Conservation (phyloP, 2,113 vertebrate genomes). For the Sapajus apella region DNA sequence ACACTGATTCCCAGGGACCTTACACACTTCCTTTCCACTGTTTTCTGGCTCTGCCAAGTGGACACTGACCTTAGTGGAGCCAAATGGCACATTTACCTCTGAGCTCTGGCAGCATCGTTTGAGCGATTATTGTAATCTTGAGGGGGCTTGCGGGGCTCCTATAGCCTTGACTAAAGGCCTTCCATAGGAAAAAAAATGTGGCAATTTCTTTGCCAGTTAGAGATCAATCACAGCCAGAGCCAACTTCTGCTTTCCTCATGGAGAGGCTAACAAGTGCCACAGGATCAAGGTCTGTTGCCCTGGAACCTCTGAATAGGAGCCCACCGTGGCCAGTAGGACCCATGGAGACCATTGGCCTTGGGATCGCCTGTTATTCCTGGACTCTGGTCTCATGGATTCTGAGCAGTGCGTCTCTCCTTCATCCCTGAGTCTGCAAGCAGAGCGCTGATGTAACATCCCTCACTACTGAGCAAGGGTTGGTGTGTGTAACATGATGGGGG, state of each 20-base stretch:
- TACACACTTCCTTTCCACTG: not conserved
- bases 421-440: not conserved
- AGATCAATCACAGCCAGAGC: not conserved
- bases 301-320: not conserved
- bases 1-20: not conserved
- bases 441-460: not conserved
- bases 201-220: not conserved
- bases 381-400: not conserved
- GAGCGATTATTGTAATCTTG: not conserved
- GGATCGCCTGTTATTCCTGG: not conserved
- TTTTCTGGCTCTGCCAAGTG: not conserved
- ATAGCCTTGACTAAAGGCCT: not conserved
- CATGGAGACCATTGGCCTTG: not conserved
- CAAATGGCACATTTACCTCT: slow-evolving; percentile 15
- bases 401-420: not conserved
- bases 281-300: not conserved
- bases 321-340: not conserved
- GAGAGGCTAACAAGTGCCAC: not conserved
- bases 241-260: not conserved
- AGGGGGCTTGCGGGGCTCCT: not conserved
- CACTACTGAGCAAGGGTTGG: not conserved
- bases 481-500: not conserved
- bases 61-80: not conserved
- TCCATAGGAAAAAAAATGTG: not conserved
- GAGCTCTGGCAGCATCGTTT: not conserved